Evolutionary conservation across 2,113 vertebrate genomes (phyloP).

Genomic region (Heterochromis multidens): DNA sequence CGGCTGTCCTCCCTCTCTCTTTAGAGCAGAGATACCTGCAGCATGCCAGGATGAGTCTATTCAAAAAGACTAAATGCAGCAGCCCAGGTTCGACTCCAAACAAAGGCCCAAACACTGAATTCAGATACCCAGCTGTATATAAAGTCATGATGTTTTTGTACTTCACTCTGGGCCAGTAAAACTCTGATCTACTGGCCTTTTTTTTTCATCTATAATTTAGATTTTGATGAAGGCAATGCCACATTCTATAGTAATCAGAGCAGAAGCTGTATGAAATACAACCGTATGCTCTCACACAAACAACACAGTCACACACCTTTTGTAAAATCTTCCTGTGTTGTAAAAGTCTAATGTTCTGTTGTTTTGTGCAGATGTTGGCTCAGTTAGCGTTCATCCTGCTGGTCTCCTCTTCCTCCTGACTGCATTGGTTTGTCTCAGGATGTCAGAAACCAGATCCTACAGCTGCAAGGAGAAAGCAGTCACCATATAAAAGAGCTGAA

Average conservation of each 20-base stretch:
- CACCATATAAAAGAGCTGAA: slow-evolving; percentile 22
- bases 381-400: slow-evolving; percentile 42
- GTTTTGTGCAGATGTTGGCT: not conserved
- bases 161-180: fast-evolving
- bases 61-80: not conserved
- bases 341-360: not conserved
- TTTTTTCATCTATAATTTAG: not conserved
- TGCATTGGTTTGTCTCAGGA: slow-evolving; percentile 10
- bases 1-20: fast-evolving
- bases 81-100: not conserved
- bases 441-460: slow-evolving; percentile 37
- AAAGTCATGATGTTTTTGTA: fast-evolving
- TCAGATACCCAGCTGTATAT: not conserved
- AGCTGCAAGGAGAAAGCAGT: slow-evolving; percentile 24
- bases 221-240: not conserved
- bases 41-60: fast-evolving
- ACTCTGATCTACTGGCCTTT: not conserved
- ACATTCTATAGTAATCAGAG: fast-evolving
- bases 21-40: not conserved
- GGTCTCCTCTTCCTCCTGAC: not conserved
- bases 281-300: not conserved
- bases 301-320: slow-evolving; percentile 1
- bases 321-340: not conserved
- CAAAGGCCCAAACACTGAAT: not conserved
- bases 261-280: not conserved